A percentile compares a stretch with the other conserved stretches of the same genome.
Evolutionary conservation across 2,797 vertebrate genomes (phyloP).

Genomic region (Liasis olivaceus): DNA sequence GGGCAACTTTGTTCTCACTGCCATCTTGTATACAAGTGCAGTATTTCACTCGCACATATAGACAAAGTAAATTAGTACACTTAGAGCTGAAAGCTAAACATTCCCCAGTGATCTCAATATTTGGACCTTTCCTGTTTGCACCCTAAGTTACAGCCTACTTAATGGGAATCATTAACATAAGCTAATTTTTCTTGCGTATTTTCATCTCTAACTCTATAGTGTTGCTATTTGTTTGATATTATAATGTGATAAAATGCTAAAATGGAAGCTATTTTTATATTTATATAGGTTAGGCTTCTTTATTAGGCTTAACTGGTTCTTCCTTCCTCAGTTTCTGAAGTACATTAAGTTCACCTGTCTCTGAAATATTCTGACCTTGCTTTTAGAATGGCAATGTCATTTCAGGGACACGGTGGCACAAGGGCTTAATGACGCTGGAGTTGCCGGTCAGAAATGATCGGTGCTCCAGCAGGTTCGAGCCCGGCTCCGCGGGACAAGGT

Average conservation of each 20-base stretch:
- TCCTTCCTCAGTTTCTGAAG: neutral
- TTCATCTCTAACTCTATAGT: neutral
- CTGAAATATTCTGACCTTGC: neutral
- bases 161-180: neutral
- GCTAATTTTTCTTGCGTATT: neutral
- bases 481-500: too few species aligned
- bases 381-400: neutral
- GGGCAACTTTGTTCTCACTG: neutral
- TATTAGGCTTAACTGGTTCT: neutral
- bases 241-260: neutral
- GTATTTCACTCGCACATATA: neutral
- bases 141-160: neutral
- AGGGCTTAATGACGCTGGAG: too few species aligned
- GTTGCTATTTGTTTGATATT: neutral
- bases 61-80: neutral
- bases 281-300: neutral
- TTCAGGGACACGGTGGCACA: too few species aligned
- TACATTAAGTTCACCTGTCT: neutral
- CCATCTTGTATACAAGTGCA: neutral
- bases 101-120: neutral
- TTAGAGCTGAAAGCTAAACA: too few species aligned
- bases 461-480: too few species aligned
- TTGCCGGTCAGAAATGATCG: too few species aligned
- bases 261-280: too few species aligned
- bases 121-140: neutral